Conservation (phyloP, 2,797 vertebrate genomes). For the Dermochelys coriacea region DNA sequence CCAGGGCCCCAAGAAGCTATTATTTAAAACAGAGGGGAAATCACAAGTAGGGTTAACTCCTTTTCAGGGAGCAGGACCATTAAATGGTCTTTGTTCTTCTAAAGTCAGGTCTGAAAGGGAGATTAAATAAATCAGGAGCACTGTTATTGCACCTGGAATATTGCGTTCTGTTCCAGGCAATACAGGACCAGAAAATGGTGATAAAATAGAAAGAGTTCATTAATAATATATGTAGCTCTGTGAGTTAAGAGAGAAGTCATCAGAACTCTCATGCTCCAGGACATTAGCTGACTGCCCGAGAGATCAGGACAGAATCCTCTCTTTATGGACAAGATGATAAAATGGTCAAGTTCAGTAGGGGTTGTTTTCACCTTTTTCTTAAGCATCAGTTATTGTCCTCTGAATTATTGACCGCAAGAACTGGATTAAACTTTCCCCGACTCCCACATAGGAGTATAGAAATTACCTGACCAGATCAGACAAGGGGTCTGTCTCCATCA, state of each 20-base stretch:
- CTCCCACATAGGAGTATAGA: background rate
- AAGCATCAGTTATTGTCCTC: background rate
- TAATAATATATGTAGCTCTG: background rate
- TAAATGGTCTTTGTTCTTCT: background rate
- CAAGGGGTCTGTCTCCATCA: background rate
- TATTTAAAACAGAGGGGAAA: background rate
- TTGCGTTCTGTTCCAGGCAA: background rate
- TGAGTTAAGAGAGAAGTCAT: background rate
- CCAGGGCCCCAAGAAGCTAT: slow-evolving; percentile 9
- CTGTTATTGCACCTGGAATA: background rate
- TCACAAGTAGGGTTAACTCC: background rate
- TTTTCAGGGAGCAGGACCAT: background rate
- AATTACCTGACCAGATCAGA: background rate
- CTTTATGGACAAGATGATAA: background rate
- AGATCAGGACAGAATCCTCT: background rate
- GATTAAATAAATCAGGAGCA: background rate
- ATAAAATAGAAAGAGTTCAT: background rate
- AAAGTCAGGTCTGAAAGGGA: background rate
- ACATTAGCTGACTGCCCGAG: background rate
- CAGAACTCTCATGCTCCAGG: background rate
- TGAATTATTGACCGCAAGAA: background rate
- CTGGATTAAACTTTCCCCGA: background rate
- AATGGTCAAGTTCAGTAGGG: background rate
- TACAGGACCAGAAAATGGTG: background rate
- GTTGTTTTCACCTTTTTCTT: background rate